Percentiles rank a stretch among this genome's conserved stretches.
Evolutionary conservation across 2,797 vertebrate species (phyloP).

Genomic region (Myoxocephalus aenaeus): DNA sequence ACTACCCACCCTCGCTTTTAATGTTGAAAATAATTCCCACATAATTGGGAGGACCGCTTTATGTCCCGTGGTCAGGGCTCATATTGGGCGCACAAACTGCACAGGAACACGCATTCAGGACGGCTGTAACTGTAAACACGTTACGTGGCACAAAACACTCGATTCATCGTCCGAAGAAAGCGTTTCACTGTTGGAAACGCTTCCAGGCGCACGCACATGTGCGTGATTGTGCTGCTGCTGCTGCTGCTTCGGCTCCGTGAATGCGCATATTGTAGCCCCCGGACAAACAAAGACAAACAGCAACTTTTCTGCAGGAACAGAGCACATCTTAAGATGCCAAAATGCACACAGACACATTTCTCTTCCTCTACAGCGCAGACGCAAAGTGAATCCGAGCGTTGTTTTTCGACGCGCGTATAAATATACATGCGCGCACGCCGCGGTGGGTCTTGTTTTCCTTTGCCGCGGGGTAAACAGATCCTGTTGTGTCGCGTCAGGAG

Average conservation of each 20-base stretch:
- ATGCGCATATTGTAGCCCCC: conserved; percentile 52
- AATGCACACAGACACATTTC: conserved; percentile 6
- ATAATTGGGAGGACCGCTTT: not conserved
- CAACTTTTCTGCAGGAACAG: conserved; percentile 21
- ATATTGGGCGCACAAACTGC: not conserved
- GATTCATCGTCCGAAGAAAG: conserved; percentile 41
- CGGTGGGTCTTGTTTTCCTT: conserved; percentile 59
- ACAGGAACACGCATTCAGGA: conserved; percentile 5
- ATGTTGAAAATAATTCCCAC: not conserved
- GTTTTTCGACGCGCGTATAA: not conserved
- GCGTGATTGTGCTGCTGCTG: conserved; percentile 38
- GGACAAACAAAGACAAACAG: conserved; percentile 26
- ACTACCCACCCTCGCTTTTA: no score
- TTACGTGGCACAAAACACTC: conserved; percentile 21
- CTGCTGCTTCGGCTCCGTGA: conserved; percentile 35
- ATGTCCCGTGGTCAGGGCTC: not conserved
- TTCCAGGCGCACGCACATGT: conserved; percentile 37
- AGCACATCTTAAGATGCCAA: conserved; percentile 15
- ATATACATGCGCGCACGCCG: conserved; percentile 16
- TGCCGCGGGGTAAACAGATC: conserved; percentile 62
- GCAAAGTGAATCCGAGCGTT: conserved; percentile 20
- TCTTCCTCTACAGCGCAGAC: not conserved
- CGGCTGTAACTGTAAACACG: not conserved
- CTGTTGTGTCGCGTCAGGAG: conserved; percentile 52
- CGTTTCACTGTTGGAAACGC: conserved; percentile 32